These are phyloP conservation scores for Electrophaes corylata DNA, from an alignment of 2,888 invertebrate species.

Conservation along the genomic window DNA sequence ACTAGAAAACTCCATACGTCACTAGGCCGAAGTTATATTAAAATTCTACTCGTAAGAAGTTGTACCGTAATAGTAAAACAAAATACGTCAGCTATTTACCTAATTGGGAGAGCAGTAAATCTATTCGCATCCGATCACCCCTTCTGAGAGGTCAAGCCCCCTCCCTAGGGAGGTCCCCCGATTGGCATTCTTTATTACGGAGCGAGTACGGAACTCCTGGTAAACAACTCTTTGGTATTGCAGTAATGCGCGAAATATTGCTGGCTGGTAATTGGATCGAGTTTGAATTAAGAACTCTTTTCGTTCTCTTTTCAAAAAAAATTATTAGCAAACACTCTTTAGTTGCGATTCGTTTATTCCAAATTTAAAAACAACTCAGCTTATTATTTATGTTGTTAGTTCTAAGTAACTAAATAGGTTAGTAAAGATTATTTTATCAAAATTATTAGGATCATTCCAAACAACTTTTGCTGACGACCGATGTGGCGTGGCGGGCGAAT, in stretches of 20 bases:
- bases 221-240: slow-evolving; percentile 64
- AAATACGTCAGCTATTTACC: slow-evolving; percentile 54
- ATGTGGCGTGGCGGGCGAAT: too few relatives aligned
- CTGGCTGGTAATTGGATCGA: slow-evolving; percentile 34
- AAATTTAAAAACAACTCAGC: neutral
- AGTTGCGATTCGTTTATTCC: neutral
- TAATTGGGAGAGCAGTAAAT: slow-evolving; percentile 65
- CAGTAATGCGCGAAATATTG: slow-evolving; percentile 65
- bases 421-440: too few relatives aligned
- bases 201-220: slow-evolving; percentile 42
- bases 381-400: neutral
- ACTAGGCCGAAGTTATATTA: neutral
- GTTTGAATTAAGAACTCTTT: slow-evolving; percentile 34
- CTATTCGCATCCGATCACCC: slow-evolving; percentile 58
- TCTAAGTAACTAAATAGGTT: too few relatives aligned
- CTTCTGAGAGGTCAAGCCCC: slow-evolving; percentile 63
- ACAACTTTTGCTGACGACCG: too few relatives aligned
- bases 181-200: slow-evolving; percentile 72
- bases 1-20: too few relatives aligned
- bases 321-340: neutral
- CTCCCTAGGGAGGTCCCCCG: slow-evolving; percentile 56
- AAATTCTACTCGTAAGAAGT: slow-evolving; percentile 7
- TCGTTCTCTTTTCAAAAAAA: slow-evolving; percentile 6
- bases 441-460: too few relatives aligned
- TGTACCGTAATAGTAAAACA: slow-evolving; percentile 22